phyloP scores from a whole-genome alignment of 2,113 vertebrate species.

The Callaeas wilsoni region DNA sequence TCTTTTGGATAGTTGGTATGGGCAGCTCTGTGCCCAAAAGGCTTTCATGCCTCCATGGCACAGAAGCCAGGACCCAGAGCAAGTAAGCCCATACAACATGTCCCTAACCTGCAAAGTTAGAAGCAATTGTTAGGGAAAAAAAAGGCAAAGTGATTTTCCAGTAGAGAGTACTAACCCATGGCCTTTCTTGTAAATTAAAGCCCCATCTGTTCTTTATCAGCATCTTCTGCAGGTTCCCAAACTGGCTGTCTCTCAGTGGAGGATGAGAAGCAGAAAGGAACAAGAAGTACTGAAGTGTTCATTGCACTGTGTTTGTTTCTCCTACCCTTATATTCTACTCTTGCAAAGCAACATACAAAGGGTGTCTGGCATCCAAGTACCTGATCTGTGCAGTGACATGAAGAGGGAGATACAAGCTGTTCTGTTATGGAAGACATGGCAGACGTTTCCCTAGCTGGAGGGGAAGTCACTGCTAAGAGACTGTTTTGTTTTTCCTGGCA shows the following conservation, averaged over 20 bases:
- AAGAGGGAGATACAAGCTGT: background rate
- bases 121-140: background rate
- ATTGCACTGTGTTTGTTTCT: background rate
- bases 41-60: background rate
- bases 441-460: background rate
- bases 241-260: background rate
- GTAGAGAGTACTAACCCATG: background rate
- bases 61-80: background rate
- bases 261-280: background rate
- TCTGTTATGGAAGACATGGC: background rate
- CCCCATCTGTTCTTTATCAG: background rate
- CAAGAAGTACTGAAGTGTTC: background rate
- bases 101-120: background rate
- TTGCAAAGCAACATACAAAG: background rate
- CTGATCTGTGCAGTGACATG: background rate
- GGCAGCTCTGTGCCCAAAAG: background rate
- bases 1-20: background rate
- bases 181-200: background rate
- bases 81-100: background rate
- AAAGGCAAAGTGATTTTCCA: background rate
- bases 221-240: background rate
- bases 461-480: background rate
- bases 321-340: background rate
- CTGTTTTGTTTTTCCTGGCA: constrained; percentile 23
- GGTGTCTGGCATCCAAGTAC: background rate